Percentiles rank a stretch among this genome's conserved stretches.
These are phyloP conservation scores for Tubulanus polymorphus DNA, from an alignment of 2,888 invertebrate genomes.

Conservation along the genomic window DNA sequence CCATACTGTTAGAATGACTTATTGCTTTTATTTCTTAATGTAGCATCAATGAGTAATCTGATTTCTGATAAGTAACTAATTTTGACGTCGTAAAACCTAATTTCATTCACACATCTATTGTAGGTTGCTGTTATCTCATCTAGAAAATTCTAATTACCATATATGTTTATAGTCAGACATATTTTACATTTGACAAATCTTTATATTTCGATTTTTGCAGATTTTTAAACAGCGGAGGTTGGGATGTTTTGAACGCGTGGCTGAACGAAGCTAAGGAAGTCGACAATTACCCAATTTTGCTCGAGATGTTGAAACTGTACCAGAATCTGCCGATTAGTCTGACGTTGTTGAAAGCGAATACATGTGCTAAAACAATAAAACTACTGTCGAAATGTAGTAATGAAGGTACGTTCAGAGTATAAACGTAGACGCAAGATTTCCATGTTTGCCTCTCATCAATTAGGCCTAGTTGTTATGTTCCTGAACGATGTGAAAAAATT, in stretches of 20 bases:
- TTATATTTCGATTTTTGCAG: constrained; percentile 53
- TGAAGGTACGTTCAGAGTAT: constrained; percentile 72
- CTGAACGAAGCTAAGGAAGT: constrained; percentile 78
- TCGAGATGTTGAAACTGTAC: constrained; percentile 80
- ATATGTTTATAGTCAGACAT: too few relatives aligned
- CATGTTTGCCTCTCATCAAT: too few relatives aligned
- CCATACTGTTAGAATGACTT: too few relatives aligned
- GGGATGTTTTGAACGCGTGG: constrained; percentile 88
- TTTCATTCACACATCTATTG: too few relatives aligned
- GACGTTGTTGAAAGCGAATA: constrained; percentile 83
- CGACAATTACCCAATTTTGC: constrained; percentile 81
- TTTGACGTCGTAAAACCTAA: too few relatives aligned
- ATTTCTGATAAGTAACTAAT: too few relatives aligned
- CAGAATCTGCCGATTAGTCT: constrained; percentile 85
- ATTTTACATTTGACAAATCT: too few relatives aligned
- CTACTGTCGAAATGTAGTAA: constrained; percentile 57
- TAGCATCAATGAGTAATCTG: too few relatives aligned
- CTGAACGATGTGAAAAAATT: too few relatives aligned
- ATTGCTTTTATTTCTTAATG: too few relatives aligned
- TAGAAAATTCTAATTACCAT: too few relatives aligned
- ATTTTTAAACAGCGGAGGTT: constrained; percentile 87
- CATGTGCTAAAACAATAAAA: constrained; percentile 87
- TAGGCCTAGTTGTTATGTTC: neutral
- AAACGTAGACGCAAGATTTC: constrained; percentile 6
- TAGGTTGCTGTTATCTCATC: too few relatives aligned